Conservation (phyloP, 2,113 vertebrate species). For the Arothron firmamentum region DNA sequence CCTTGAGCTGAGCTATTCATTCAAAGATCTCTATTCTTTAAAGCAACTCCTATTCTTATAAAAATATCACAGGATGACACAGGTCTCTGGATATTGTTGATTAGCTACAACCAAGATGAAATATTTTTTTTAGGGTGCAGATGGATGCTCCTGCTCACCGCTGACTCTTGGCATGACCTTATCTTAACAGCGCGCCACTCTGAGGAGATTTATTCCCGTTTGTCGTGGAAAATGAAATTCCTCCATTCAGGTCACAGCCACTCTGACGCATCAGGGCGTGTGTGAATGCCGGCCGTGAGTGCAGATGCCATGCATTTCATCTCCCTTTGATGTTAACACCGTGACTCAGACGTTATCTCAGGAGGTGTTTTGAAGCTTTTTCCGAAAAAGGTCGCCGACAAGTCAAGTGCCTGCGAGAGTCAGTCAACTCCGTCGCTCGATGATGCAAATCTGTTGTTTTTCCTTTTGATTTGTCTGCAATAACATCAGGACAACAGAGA, state of each 20-base stretch:
- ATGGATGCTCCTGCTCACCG: conserved; percentile 2
- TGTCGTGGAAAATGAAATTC: conserved; percentile 4
- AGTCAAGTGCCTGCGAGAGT: conserved; percentile 8
- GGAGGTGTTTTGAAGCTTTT: not conserved
- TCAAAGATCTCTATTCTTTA: not conserved
- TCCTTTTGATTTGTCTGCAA: not conserved
- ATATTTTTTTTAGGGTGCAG: not conserved
- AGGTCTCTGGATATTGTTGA: not conserved
- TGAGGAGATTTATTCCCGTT: conserved; percentile 44
- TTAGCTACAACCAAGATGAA: not conserved
- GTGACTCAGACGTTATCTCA: conserved; percentile 26
- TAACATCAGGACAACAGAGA: conserved; percentile 26
- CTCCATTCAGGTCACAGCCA: no score
- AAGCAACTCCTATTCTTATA: not conserved
- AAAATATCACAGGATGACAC: no score
- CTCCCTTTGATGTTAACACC: conserved; percentile 20
- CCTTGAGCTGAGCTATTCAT: no score
- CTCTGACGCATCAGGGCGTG: no score
- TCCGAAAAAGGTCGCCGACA: conserved; percentile 26
- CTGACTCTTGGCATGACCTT: conserved; percentile 20
- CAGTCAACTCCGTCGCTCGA: not conserved
- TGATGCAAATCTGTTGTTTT: conserved; percentile 2
- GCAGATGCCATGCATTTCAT: conserved; percentile 1
- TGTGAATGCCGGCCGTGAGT: no score
- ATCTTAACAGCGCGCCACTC: conserved; percentile 30